Evolutionary conservation across 2,888 invertebrate genomes (phyloP).

Genomic region (Lymantria dispar): DNA sequence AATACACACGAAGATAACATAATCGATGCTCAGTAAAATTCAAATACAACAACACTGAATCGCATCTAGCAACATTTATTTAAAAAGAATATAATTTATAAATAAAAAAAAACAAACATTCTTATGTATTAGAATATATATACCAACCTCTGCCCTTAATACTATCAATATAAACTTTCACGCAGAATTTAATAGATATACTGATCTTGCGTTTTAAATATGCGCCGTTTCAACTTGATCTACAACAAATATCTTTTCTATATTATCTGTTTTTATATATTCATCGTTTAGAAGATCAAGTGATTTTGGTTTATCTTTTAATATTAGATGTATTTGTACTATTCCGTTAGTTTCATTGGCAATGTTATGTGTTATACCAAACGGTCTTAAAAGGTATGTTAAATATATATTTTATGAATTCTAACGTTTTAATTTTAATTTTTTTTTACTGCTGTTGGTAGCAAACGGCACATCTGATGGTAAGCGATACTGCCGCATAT

Average conservation of each 20-base stretch:
- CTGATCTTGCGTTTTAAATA: constrained; percentile 6
- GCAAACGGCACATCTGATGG: too few species aligned
- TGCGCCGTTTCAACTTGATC: constrained; percentile 1
- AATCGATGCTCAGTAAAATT: neutral
- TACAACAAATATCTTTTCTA: neutral
- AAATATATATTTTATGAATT: neutral
- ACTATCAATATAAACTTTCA: constrained; percentile 48
- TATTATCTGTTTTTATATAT: neutral
- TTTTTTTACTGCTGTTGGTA: neutral
- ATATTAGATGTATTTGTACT: neutral
- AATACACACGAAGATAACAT: neutral
- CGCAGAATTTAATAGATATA: constrained; percentile 38
- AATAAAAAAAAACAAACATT: constrained; percentile 44
- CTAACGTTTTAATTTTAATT: constrained; percentile 18
- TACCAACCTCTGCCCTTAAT: constrained; percentile 40
- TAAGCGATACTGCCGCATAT: too few species aligned
- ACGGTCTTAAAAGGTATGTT: neutral
- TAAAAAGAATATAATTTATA: neutral
- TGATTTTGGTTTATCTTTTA: neutral
- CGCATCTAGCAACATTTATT: neutral
- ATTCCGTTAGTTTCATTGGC: neutral
- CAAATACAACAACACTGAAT: neutral
- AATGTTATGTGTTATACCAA: neutral
- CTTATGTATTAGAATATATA: constrained; percentile 21
- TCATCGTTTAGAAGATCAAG: neutral